Percentiles rank a stretch among this genome's conserved stretches.
These are phyloP conservation scores for Hyles lineata DNA, from an alignment of 2,888 invertebrate species.

Conservation along the genomic window DNA sequence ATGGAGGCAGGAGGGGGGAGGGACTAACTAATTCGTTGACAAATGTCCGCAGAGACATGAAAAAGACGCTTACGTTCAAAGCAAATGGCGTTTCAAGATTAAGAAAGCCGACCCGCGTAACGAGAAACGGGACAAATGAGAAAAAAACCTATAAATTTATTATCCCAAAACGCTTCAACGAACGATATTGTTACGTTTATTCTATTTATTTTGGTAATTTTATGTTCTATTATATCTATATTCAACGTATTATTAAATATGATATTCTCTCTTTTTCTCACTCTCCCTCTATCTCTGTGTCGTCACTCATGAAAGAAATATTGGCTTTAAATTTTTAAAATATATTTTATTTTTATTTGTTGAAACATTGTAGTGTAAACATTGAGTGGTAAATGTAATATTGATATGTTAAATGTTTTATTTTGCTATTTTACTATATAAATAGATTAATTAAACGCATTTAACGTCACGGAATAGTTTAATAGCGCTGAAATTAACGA, in stretches of 20 bases:
- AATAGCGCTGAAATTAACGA: no score
- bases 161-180: background rate
- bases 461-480: no score
- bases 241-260: background rate
- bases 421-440: no score
- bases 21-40: background rate
- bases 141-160: background rate
- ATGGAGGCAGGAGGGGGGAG: background rate
- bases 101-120: constrained; percentile 6
- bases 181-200: background rate
- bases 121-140: constrained; percentile 3
- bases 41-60: constrained; percentile 6
- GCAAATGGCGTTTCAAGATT: constrained; percentile 6
- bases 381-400: no score
- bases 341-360: no score
- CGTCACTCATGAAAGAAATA: no score
- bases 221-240: background rate
- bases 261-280: no score
- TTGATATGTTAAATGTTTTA: no score
- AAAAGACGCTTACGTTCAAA: constrained; percentile 1
- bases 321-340: no score
- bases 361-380: no score
- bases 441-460: no score
- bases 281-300: no score
- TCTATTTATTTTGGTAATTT: background rate